Conservation (phyloP, 2,888 invertebrate species). For the Mythimna vitellina region DNA sequence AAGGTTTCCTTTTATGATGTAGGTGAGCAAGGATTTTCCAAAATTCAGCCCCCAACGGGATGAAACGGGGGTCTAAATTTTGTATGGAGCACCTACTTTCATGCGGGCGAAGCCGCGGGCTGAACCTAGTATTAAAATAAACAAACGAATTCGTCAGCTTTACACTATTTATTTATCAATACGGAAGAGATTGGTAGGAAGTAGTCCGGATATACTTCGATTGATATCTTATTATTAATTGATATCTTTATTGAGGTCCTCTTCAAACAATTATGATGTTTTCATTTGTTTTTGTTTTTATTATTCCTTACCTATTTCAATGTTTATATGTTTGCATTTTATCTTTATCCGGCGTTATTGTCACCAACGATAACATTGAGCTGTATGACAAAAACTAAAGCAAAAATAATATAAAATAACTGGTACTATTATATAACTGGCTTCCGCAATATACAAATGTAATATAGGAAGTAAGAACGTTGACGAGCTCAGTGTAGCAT, state of each 20-base stretch:
- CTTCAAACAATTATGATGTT: background rate
- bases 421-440: constrained; percentile 42
- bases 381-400: constrained; percentile 18
- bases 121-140: too few species aligned
- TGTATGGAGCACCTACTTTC: too few species aligned
- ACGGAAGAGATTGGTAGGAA: constrained; percentile 2
- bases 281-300: background rate
- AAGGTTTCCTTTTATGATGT: too few species aligned
- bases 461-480: constrained; percentile 51
- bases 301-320: background rate
- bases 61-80: too few species aligned
- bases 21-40: too few species aligned
- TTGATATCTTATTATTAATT: background rate
- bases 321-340: constrained; percentile 9
- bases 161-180: background rate
- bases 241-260: background rate
- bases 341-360: constrained; percentile 12
- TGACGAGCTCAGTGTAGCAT: constrained; percentile 40
- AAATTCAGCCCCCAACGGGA: too few species aligned
- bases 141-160: too few species aligned
- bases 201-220: background rate
- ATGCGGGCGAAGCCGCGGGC: too few species aligned
- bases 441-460: constrained; percentile 52
- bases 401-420: constrained; percentile 30
- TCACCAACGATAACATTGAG: constrained; percentile 27